Base-by-base conservation (phyloP, 2,888 invertebrate genomes). In the Phymatocera aterrima region DNA sequence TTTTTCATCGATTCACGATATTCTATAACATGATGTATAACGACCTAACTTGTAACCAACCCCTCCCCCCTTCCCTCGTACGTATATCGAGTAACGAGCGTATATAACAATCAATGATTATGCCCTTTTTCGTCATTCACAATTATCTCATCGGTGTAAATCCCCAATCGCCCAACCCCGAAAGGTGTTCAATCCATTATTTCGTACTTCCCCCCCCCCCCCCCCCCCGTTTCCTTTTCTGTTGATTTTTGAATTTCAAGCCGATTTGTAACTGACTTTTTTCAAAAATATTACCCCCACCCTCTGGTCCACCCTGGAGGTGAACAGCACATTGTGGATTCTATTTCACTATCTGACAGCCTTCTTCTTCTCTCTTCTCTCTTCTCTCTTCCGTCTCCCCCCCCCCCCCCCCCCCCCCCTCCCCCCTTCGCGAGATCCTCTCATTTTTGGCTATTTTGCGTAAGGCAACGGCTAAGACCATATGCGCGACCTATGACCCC, bases 401-500 rank as follows among this genome's bases (percentile, higher is more conserved):
- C 68, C 77, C 15, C n/a, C n/a, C 40, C 34, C 15, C n/a, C 6
- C 5, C n/a, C 1, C 65, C 10, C 12, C n/a, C 10, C 12, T 65
- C 37, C 37, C 61, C 77, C 75, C 54, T 43, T 79, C 78, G 74
- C 60, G 18, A 34, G 78, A 54, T 80, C 82, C 83, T 74, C 64
- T 81, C 79, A 85, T 86, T 88, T 88, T 85, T 83, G 86, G 85
- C 84, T 84, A 87, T 84, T 81, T 80, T 81, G 84, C 84, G 81
- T 84, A 74, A 79, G 61, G 61, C 78, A 82, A 82, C 79, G 79
- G 77, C 78, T 75, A 70, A 79, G 81, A 84, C 82, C 87, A 87
- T 87, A 87, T 87, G 87, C 86, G 85, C 77, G 86, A 87, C 87
- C 87, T 84, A 77, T 83, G 83, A 80, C 84, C 83, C 82, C 57